Conservation (phyloP, 2,888 invertebrate species). For the Nysson spinosus region DNA sequence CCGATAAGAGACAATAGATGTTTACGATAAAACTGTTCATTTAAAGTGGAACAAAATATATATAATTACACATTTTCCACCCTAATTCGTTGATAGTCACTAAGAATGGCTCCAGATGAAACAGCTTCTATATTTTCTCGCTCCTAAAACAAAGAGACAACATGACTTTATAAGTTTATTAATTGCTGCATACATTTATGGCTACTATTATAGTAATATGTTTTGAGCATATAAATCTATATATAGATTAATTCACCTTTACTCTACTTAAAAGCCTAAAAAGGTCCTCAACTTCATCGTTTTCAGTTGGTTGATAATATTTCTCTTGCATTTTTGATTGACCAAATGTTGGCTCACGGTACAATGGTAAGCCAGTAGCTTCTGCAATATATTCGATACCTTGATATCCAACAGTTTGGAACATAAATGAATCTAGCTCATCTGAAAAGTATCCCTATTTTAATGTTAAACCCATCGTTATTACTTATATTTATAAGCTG, state of each 20-base stretch:
- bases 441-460: too few relatives aligned
- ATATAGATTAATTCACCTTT: conserved; percentile 79
- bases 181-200: too few relatives aligned
- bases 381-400: conserved; percentile 94
- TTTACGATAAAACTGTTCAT: too few relatives aligned
- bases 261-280: conserved; percentile 88
- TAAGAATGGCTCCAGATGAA: conserved; percentile 97
- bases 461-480: too few relatives aligned
- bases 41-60: too few relatives aligned
- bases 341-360: conserved; percentile 90
- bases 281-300: conserved; percentile 98
- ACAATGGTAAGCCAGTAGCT: conserved; percentile 95
- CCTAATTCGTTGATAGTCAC: conserved; percentile 98
- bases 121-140: conserved; percentile 92
- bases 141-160: conserved; percentile 80
- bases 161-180: too few relatives aligned
- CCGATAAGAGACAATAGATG: too few relatives aligned
- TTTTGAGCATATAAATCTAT: conserved; percentile 2
- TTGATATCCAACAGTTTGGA: conserved; percentile 98
- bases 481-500: conserved; percentile 3
- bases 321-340: conserved; percentile 88
- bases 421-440: conserved; percentile 99
- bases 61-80: conserved; percentile 97
- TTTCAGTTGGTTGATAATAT: conserved; percentile 87
- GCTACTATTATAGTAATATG: too few relatives aligned